Base-by-base conservation (phyloP, 1,140 invertebrate genomes). In the Pristionchus pacificus region DNA sequence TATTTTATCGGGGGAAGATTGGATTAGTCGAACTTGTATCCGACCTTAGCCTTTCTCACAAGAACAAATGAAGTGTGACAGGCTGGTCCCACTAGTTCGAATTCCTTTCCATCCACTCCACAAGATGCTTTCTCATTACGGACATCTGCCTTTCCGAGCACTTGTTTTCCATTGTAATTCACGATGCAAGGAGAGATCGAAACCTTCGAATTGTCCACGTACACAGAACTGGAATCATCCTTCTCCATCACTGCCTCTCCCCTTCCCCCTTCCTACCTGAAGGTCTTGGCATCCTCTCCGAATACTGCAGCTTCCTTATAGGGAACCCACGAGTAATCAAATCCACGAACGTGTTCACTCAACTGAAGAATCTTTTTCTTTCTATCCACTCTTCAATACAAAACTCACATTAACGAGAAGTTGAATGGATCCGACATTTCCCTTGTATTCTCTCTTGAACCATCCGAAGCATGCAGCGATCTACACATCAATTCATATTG, bases 1-100 rank as follows among this genome's bases (percentile, higher is more conserved):
- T n/a, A n/a, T n/a, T n/a, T n/a, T n/a, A n/a, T n/a, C n/a, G n/a
- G n/a, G n/a, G n/a, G n/a, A n/a, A n/a, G n/a, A n/a, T n/a, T n/a
- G n/a, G n/a, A 6, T 70, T 80, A 77, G 60, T 78, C 77, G 58
- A 78, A 74, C 33, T 80, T 78, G 75, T 66, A 80, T 30, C 78
- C 77, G 27, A 72, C 60, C 38, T 67, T 68, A 33, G 77, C 77
- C 61, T 78, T 78, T 14, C 77, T 57, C 65, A 78, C 80, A 25
- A 78, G 70, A 14, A 80, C 65, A 13, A 28, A 27, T 15, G 25
- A 28, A 32, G 68, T 28, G 57, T 76, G 72, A 28, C 78, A 73
- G 32, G 77, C 60, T 2, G 77, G 71, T 14, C 76, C 77, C 60
- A 69, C 55, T 28, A 68, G 19, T 28, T 74, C 59, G 19, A 65